These are phyloP conservation scores for Argopecten irradians DNA, from an alignment of 1,140 invertebrate species.

Conservation along the genomic window DNA sequence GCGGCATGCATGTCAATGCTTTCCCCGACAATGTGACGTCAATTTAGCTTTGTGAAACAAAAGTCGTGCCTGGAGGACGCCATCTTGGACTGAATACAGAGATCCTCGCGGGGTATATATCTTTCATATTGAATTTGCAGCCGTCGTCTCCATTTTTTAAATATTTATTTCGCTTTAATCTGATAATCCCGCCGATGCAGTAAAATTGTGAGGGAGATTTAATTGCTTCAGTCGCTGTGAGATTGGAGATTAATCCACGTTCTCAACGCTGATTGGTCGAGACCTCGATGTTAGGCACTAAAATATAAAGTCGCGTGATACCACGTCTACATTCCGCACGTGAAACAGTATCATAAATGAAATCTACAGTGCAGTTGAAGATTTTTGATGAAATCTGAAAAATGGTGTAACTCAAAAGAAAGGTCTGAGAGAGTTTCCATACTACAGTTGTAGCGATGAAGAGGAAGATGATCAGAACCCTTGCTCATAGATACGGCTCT, in stretches of 20 bases:
- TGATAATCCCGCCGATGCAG: not conserved
- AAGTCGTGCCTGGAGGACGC: not conserved
- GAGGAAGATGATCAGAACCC: not conserved
- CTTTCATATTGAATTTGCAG: slow-evolving; percentile 12
- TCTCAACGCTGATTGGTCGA: not conserved
- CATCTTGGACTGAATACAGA: not conserved
- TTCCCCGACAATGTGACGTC: not conserved
- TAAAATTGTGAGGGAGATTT: slow-evolving; percentile 5
- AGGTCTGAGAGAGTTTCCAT: not conserved
- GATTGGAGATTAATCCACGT: not conserved
- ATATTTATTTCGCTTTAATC: not conserved
- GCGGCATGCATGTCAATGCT: not conserved
- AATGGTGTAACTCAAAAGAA: not conserved
- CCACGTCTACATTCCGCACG: not conserved
- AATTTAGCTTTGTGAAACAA: not conserved
- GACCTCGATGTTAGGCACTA: not conserved
- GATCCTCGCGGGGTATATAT: not conserved
- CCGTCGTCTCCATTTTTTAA: not conserved
- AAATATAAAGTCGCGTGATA: not conserved
- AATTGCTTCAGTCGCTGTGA: not conserved
- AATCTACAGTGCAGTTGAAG: not conserved
- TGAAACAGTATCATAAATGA: not conserved
- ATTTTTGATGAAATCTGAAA: slow-evolving; percentile 9
- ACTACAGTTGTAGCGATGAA: not conserved
- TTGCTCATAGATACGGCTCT: not conserved